These are phyloP conservation scores for Brachypalpus laphriformis DNA, from an alignment of 2,888 invertebrate species.

Conservation along the genomic window DNA sequence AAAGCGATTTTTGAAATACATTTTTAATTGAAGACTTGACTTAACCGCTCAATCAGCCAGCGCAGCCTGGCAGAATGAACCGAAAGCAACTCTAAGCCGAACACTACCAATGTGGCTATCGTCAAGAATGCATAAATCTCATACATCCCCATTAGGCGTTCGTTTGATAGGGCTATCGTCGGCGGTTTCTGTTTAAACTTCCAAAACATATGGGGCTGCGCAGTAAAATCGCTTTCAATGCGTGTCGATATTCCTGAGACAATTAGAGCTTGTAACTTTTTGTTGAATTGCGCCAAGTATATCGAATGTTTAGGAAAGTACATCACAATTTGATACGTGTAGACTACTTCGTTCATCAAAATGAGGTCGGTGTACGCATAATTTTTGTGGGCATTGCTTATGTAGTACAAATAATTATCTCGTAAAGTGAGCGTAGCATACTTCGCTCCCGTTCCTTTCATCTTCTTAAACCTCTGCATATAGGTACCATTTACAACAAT, in stretches of 20 bases:
- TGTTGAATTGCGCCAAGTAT: conserved; percentile 76
- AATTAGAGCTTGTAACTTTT: conserved; percentile 76
- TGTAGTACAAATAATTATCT: conserved; percentile 76
- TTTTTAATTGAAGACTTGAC: too few species aligned
- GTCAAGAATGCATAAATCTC: conserved; percentile 34
- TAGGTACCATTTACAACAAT: background rate
- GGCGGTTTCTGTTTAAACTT: background rate
- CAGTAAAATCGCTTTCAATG: conserved; percentile 32
- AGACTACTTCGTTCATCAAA: conserved; percentile 77
- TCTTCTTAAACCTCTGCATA: background rate
- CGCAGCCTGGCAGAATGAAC: background rate
- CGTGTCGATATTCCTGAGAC: conserved; percentile 76
- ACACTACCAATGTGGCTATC: conserved; percentile 44
- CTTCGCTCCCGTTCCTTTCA: background rate
- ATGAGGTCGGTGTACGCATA: conserved; percentile 75
- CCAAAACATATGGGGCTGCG: background rate
- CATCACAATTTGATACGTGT: conserved; percentile 77
- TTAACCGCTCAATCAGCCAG: background rate
- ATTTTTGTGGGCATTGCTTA: conserved; percentile 63
- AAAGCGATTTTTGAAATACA: too few species aligned
- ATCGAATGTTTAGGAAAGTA: conserved; percentile 77
- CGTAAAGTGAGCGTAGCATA: conserved; percentile 67
- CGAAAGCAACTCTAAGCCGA: conserved; percentile 72
- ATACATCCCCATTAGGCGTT: conserved; percentile 56
- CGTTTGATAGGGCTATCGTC: background rate